Conservation (phyloP, 1,140 invertebrate species). For the Euwallacea similis region DNA sequence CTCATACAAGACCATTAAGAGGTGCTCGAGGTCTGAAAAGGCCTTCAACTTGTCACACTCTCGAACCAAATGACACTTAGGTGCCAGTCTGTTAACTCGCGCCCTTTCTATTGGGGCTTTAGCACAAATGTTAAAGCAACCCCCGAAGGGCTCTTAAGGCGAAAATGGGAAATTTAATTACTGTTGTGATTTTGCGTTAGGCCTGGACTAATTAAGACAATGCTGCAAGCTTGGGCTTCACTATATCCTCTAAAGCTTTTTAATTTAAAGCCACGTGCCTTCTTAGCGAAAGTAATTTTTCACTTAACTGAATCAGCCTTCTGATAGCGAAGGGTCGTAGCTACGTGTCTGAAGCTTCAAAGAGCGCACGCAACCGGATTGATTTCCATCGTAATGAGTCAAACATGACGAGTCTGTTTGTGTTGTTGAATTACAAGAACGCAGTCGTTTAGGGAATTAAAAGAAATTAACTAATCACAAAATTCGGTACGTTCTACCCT, state of each 20-base stretch:
- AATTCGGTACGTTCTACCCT: too few relatives aligned
- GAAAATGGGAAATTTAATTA: slow-evolving; percentile 20
- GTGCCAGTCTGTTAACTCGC: slow-evolving; percentile 15
- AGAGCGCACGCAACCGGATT: slow-evolving; percentile 8
- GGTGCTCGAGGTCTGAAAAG: slow-evolving; percentile 1
- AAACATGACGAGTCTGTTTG: slow-evolving; percentile 16
- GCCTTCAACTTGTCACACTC: slow-evolving; percentile 6
- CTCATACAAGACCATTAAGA: neutral
- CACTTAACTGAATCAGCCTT: slow-evolving; percentile 16
- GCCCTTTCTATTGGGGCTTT: slow-evolving; percentile 7
- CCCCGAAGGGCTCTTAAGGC: slow-evolving; percentile 13
- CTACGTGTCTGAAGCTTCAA: neutral
- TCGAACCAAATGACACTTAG: slow-evolving; percentile 10
- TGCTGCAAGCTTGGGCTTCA: neutral
- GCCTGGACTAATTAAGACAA: too few relatives aligned
- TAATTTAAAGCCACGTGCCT: slow-evolving; percentile 4
- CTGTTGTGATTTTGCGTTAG: neutral
- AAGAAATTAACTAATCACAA: too few relatives aligned
- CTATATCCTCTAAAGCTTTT: neutral
- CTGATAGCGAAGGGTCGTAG: slow-evolving; percentile 6
- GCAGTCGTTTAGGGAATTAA: too few relatives aligned
- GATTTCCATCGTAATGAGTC: slow-evolving; percentile 19
- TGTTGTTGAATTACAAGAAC: neutral
- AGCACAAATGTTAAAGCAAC: slow-evolving; percentile 15
- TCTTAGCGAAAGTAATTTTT: slow-evolving; percentile 19